Evolutionary conservation across 2,888 invertebrate species (phyloP).

Genomic region (Odontocerum albicorne): DNA sequence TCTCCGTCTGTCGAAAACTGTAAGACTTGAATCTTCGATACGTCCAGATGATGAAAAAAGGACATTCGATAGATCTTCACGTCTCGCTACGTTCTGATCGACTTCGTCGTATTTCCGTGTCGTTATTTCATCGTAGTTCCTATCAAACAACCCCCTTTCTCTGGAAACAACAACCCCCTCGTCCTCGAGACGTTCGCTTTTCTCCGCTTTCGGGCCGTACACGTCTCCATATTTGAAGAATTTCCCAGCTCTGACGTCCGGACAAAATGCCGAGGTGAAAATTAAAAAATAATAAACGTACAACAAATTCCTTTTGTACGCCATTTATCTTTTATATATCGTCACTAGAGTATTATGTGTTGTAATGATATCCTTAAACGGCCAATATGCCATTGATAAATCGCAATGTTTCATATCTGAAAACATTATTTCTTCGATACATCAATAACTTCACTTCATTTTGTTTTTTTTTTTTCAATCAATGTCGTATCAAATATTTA

Average conservation of each 20-base stretch:
- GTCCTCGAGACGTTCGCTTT: background rate
- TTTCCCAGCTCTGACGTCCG: conserved; percentile 9
- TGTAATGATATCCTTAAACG: too few relatives aligned
- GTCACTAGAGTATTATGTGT: too few relatives aligned
- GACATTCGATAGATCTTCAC: background rate
- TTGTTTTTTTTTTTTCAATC: too few relatives aligned
- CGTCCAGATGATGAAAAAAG: conserved; percentile 9
- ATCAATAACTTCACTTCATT: too few relatives aligned
- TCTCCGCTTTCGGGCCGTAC: background rate
- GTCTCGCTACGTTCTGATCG: background rate
- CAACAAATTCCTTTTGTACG: conserved; percentile 10
- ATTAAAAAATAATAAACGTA: conserved; percentile 26
- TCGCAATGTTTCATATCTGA: too few relatives aligned
- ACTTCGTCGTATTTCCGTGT: conserved; percentile 6
- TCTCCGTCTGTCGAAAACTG: conserved; percentile 26
- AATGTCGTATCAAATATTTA: too few relatives aligned
- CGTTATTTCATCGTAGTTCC: conserved; percentile 5
- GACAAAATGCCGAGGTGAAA: conserved; percentile 3
- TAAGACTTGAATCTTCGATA: conserved; percentile 22
- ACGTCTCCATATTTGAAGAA: conserved; percentile 2
- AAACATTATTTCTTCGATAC: too few relatives aligned
- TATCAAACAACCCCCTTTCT: background rate
- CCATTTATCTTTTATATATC: conserved; percentile 22
- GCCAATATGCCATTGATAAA: too few relatives aligned
- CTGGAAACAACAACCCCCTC: conserved; percentile 1